Evolutionary conservation across 2,113 vertebrate genomes (phyloP).

Genomic region (Nettapus auritus): DNA sequence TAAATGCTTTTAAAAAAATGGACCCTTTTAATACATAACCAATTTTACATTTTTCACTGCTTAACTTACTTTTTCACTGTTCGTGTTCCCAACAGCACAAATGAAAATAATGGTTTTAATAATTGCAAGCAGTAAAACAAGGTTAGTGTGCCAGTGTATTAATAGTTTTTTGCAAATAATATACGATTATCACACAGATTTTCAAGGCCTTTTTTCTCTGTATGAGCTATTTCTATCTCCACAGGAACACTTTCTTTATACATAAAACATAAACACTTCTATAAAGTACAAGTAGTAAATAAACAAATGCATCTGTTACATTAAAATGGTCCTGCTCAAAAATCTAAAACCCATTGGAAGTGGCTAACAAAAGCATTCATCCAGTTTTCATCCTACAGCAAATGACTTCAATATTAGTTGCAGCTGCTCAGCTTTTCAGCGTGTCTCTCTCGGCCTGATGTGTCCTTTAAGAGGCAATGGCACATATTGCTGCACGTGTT

Average conservation of each 20-base stretch:
- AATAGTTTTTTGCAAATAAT: background rate
- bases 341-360: background rate
- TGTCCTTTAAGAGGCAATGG: slow-evolving; percentile 31
- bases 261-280: background rate
- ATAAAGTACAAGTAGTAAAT: background rate
- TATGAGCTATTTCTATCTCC: background rate
- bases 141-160: background rate
- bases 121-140: background rate
- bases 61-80: background rate
- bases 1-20: background rate
- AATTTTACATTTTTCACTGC: background rate
- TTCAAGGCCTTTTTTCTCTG: background rate
- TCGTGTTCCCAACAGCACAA: background rate
- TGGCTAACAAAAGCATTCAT: slow-evolving; percentile 29
- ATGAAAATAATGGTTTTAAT: background rate
- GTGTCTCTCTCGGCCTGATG: background rate
- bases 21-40: background rate
- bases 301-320: background rate
- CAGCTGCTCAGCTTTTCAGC: slow-evolving; percentile 57
- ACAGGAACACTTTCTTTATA: background rate
- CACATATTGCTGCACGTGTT: slow-evolving; percentile 21
- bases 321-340: background rate
- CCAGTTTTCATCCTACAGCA: background rate
- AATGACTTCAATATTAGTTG: slow-evolving; percentile 16
- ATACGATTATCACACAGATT: background rate